A percentile compares a stretch with the other conserved stretches of the same genome.
Conservation (phyloP, 2,113 vertebrate species). For the Hyperoodon ampullatus region DNA sequence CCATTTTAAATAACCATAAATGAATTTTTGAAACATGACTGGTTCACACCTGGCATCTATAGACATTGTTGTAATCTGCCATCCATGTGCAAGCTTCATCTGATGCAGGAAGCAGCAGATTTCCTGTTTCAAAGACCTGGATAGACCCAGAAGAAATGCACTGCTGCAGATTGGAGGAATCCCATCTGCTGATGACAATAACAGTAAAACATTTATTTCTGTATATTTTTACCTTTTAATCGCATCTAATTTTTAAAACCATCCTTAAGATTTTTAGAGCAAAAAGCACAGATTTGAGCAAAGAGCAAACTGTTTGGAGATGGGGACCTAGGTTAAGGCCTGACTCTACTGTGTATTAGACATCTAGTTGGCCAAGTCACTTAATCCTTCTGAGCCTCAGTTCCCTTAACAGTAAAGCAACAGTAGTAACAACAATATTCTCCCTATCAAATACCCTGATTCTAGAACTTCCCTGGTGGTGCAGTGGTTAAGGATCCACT, state of each 20-base stretch:
- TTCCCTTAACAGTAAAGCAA: not conserved
- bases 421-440: not conserved
- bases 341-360: not conserved
- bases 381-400: not conserved
- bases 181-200: not conserved
- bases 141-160: not conserved
- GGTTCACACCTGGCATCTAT: not conserved
- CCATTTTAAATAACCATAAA: slow-evolving; percentile 39
- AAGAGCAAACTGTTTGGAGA: not conserved
- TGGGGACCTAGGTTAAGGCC: not conserved
- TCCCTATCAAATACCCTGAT: not conserved
- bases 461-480: too few species aligned
- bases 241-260: not conserved
- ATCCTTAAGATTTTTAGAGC: slow-evolving; percentile 20
- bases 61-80: not conserved
- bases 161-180: not conserved
- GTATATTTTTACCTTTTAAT: not conserved
- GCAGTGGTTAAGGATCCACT: too few species aligned
- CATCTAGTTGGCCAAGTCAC: not conserved
- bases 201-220: not conserved
- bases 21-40: not conserved
- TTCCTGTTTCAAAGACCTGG: not conserved
- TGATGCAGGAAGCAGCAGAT: not conserved
- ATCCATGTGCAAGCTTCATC: not conserved
- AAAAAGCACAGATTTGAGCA: not conserved